Percentiles rank a stretch among this genome's conserved stretches.
These are phyloP conservation scores for Dryococelus australis DNA, from an alignment of 2,888 invertebrate genomes.

Conservation along the genomic window DNA sequence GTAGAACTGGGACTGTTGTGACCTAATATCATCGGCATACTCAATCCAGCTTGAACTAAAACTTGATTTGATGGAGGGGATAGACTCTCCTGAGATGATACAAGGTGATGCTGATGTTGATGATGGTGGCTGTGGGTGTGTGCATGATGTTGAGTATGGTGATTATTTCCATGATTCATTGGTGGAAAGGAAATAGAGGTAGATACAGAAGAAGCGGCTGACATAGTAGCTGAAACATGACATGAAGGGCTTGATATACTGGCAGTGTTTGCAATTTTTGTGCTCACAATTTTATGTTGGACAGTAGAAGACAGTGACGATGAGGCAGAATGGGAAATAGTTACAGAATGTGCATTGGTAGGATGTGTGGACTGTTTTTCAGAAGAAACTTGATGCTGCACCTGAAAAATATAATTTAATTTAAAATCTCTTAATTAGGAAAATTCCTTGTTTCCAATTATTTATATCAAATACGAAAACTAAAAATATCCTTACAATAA, in stretches of 20 bases:
- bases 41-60: conserved; percentile 31
- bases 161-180: conserved; percentile 70
- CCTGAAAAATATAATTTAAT: conserved; percentile 9
- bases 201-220: conserved; percentile 57
- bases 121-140: conserved; percentile 43
- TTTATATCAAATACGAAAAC: too few relatives aligned
- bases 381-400: conserved; percentile 41
- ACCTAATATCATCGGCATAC: conserved; percentile 33
- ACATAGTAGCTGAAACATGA: conserved; percentile 65
- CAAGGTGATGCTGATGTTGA: conserved; percentile 37
- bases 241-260: conserved; percentile 53
- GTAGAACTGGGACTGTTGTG: conserved; percentile 25
- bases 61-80: conserved; percentile 34
- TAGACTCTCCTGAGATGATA: conserved; percentile 26
- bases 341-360: conserved; percentile 56
- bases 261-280: conserved; percentile 22
- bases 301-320: conserved; percentile 73
- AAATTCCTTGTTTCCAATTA: neutral
- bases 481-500: too few relatives aligned
- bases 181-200: conserved; percentile 64
- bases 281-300: conserved; percentile 65
- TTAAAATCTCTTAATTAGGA: neutral
- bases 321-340: conserved; percentile 73
- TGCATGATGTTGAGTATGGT: conserved; percentile 55
- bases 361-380: conserved; percentile 38